These are phyloP conservation scores for Bombus fervidus DNA, from an alignment of 1,140 invertebrate species.

Conservation along the genomic window DNA sequence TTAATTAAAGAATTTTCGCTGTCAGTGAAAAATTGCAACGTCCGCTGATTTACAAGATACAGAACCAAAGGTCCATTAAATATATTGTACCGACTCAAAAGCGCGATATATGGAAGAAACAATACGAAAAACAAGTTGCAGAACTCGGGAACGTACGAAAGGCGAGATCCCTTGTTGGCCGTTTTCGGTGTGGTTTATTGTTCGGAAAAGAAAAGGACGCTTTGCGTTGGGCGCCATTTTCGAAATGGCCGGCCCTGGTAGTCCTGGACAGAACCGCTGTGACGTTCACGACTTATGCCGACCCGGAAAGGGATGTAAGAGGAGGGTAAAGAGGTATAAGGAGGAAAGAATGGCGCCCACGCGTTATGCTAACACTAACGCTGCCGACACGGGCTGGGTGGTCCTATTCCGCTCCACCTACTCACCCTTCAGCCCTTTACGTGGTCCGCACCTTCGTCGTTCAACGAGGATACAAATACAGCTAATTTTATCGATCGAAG, in stretches of 20 bases:
- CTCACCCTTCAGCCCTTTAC: conserved; percentile 77
- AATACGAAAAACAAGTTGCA: background rate
- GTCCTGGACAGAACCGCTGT: conserved; percentile 46
- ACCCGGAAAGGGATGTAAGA: conserved; percentile 59
- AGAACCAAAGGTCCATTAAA: background rate
- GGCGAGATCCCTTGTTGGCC: background rate
- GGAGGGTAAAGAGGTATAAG: conserved; percentile 70
- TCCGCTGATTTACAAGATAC: background rate
- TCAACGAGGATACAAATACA: conserved; percentile 62
- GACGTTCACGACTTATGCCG: conserved; percentile 56
- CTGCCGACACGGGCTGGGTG: conserved; percentile 81
- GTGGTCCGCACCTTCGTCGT: conserved; percentile 66
- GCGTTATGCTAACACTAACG: conserved; percentile 80
- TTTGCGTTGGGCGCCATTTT: conserved; percentile 50
- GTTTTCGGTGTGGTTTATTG: conserved; percentile 30
- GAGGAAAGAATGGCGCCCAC: conserved; percentile 81
- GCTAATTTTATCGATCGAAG: conserved; percentile 65
- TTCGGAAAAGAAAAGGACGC: conserved; percentile 21
- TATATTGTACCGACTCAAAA: background rate
- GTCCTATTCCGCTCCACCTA: conserved; percentile 77
- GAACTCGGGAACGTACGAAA: background rate
- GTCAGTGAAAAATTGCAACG: conserved; percentile 1
- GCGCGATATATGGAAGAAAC: background rate
- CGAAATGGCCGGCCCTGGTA: conserved; percentile 43
- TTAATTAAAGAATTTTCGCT: background rate